Conservation (phyloP, 2,888 invertebrate genomes). For the Ornithoptera alexandrae region DNA sequence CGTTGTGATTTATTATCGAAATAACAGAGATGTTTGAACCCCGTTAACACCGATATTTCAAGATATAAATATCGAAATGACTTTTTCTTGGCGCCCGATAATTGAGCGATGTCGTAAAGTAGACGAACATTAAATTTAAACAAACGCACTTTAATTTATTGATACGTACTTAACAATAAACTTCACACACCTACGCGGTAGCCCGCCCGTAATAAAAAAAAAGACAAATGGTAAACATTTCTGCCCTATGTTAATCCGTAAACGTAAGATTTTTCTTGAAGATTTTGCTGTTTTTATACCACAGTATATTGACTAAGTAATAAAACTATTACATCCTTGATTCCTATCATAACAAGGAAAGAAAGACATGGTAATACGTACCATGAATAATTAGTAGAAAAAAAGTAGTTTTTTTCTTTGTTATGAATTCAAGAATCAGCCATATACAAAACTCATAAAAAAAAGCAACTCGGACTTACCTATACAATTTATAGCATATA, state of each 20-base stretch:
- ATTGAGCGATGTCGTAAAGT: conserved; percentile 19
- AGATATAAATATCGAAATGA: conserved; percentile 23
- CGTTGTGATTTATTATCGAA: conserved; percentile 52
- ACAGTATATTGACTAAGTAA: too few species aligned
- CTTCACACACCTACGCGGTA: conserved; percentile 25
- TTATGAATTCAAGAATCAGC: too few species aligned
- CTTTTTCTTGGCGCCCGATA: conserved; percentile 25
- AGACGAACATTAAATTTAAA: conserved; percentile 28
- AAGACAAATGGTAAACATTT: conserved; percentile 24
- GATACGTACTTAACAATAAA: conserved; percentile 28
- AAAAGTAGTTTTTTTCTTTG: too few species aligned
- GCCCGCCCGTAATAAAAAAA: conserved; percentile 24
- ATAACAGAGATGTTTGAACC: conserved; percentile 29
- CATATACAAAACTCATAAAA: too few species aligned
- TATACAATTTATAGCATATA: too few species aligned
- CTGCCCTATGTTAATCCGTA: conserved; percentile 4
- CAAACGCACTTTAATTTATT: conserved; percentile 29
- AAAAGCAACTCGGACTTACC: too few species aligned
- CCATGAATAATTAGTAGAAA: too few species aligned
- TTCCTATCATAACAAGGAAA: too few species aligned
- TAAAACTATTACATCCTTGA: too few species aligned
- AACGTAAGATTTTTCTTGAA: too few species aligned
- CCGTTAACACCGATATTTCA: conserved; percentile 20
- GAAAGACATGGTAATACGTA: too few species aligned
- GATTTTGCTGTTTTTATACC: too few species aligned